Base-by-base conservation (phyloP, 2,113 vertebrate species). In the Paramisgurnus dabryanus region DNA sequence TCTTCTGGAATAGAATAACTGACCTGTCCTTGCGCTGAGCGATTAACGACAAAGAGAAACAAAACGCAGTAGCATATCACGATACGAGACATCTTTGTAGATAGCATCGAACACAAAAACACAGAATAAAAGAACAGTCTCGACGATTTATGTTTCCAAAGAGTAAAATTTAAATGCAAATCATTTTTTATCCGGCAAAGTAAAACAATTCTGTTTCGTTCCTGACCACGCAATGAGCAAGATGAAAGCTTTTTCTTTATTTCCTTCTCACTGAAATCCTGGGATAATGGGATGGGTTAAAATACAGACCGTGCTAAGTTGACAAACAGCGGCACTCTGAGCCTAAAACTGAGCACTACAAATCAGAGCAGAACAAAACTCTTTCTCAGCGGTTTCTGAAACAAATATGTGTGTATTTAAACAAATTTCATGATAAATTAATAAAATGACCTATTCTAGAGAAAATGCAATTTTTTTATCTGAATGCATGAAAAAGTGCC, bases 1-100 rank as follows among this genome's bases (percentile, higher is more conserved):
- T 95, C 94, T 73, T 95, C 94, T 0, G 89, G 82, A 6, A 95
- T 80, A 0, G 91, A 89, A 76, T 89, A 93, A 47, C 85, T 89
- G 68, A 89, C 86, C 27, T 92, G 88, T 13, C 81, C 88, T 27
- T 47, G 53, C 27, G 81, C 85, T 0, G 66, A 39, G 5, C 27
- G 13, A 17, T 87, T 84, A 12, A 87, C 6, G 12, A 85, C 0
- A 12, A 40, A 41, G 43, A 84, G 22, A 7, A 63, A 67, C 11
- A 88, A 22, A 15, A 85, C 34, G 17, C 69, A 50, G 11, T 84
- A 71, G 93, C 92, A 8, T 81, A 85, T 79, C 86, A 88, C 10
- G 66, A 90, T 41, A 49, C 78, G 53, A 41, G n/a, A 2, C 45
- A 67, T 78, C 73, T 63, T 63, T 45, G 10, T 8, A 39, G 6